Conservation (phyloP, 2,113 vertebrate species). For the Spizaetus ornatus region DNA sequence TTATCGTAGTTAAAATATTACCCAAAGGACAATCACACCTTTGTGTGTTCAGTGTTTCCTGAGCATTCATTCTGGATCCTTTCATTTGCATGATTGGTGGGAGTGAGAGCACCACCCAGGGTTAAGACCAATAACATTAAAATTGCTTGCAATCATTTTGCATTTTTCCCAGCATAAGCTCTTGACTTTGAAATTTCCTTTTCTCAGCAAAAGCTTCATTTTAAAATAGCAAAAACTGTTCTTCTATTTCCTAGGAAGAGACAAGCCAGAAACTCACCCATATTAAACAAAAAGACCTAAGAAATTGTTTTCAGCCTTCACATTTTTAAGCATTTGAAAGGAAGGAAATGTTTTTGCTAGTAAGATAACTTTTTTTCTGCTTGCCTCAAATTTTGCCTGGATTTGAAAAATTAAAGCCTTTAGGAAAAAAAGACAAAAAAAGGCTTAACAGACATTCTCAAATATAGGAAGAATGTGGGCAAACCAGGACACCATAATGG, state of each 20-base stretch:
- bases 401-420: background rate
- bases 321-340: background rate
- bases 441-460: background rate
- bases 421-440: rapidly evolving
- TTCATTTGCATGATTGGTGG: background rate
- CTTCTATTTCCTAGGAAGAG: background rate
- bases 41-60: background rate
- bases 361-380: background rate
- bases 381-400: background rate
- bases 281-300: background rate
- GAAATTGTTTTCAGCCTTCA: background rate
- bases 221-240: background rate
- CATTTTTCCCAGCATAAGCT: background rate
- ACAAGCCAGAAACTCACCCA: background rate
- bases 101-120: background rate
- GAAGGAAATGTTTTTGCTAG: background rate
- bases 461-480: background rate
- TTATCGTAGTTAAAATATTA: background rate
- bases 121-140: background rate
- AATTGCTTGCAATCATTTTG: background rate
- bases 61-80: background rate
- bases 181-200: background rate
- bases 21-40: background rate
- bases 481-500: background rate
- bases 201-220: background rate